A percentile compares a stretch with the other conserved stretches of the same genome.
Conservation (phyloP, 2,113 vertebrate genomes). For the Pseudolaguvia tuberculata region DNA sequence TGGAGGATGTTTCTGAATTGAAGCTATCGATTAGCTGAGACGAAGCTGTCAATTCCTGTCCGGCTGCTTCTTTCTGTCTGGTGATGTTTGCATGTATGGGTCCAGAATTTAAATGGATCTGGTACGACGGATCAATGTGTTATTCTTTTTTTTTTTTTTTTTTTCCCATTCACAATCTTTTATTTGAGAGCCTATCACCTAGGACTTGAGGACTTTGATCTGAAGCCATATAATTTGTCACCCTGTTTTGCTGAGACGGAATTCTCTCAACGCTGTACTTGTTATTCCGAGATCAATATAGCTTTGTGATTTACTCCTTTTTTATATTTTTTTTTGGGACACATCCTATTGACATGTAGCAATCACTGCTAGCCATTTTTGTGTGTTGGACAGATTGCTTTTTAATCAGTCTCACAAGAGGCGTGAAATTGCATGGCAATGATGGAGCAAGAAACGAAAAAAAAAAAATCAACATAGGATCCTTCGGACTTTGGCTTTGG, state of each 20-base stretch:
- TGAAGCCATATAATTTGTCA: conserved; percentile 43
- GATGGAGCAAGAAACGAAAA: not conserved
- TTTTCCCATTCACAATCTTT: not conserved
- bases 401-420: conserved; percentile 28
- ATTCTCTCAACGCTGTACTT: conserved; percentile 36
- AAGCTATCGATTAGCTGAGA: conserved; percentile 56
- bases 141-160: conserved; percentile 24
- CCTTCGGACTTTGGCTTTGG: conserved; percentile 10
- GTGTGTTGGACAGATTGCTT: conserved; percentile 9
- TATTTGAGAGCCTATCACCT: conserved; percentile 38
- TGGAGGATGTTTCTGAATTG: conserved; percentile 55
- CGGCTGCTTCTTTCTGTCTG: conserved; percentile 45
- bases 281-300: conserved; percentile 29
- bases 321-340: no score
- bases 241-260: conserved; percentile 41
- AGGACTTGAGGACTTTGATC: conserved; percentile 47
- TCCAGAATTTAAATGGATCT: conserved; percentile 54
- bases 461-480: not conserved
- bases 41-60: conserved; percentile 58
- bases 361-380: conserved; percentile 9
- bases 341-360: not conserved
- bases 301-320: not conserved
- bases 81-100: conserved; percentile 38
- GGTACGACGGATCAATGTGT: conserved; percentile 49
- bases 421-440: not conserved